Base-by-base conservation (phyloP, 2,888 invertebrate species). In the Cosmorhoe ocellata region DNA sequence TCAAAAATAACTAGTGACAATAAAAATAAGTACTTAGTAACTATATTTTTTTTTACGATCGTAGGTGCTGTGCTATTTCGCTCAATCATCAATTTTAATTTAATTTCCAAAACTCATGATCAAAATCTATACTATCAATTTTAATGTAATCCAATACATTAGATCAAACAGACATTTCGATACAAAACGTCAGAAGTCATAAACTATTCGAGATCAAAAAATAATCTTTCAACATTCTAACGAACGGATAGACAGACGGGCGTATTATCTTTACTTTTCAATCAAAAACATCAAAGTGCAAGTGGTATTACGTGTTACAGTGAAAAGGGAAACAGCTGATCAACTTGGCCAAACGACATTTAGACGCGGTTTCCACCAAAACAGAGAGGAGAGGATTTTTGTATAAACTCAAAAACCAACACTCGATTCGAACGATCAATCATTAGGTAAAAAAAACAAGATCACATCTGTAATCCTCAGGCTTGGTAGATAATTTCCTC, bases 211-310 rank as follows among this genome's bases (percentile, higher is more conserved):
- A 49, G 48, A 52, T 57, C 48, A 47, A 36, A 36, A 36, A 47
- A 11, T 47, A 39, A 49, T 36, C 18, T 26, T 5, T 14, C 4
- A 30, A 24, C 14, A 46, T 39, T 24, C 46, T 37, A 41, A 51
- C 51, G 32, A 48, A 44, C 53, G 12, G 51, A 38, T 48, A 46
- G 51, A 38, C 50, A 46, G 53, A 50, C 34, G 14, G 40, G 39
- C 47, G 31, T 51, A 58, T 53, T 28, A 43, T 41, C 34, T 55
- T 44, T 41, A 24, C 34, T 28, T 55, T 50, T 58, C 58, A 46
- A 56, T 61, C 54, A 50, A 42, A 53, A 36, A 47, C 50, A 46
- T 59, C 61, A 56, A 55, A 56, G 56, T 48, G 48, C 27, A 30
- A 51, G 48, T 47, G 34, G 10, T 18, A 24, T 36, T 13, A 8